phyloP scores from a whole-genome alignment of 2,888 invertebrate genomes.

The Lasioglossum oenotherae region DNA sequence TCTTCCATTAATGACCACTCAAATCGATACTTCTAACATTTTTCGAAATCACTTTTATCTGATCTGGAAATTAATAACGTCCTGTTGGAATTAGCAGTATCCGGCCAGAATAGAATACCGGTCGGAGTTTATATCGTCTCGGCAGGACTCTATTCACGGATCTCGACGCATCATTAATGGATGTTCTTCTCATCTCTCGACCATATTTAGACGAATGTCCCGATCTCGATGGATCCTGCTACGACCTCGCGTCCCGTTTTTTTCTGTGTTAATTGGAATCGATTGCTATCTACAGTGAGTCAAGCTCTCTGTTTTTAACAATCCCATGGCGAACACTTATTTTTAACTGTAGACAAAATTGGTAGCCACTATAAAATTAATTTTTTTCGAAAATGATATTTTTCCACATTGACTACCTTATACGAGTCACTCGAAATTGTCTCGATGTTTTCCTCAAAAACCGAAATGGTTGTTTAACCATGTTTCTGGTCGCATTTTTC shows the following conservation, averaged over 20 bases:
- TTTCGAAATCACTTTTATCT: not conserved
- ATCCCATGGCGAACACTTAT: not conserved
- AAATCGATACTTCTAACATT: not conserved
- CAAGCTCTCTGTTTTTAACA: not conserved
- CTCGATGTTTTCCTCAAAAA: not conserved
- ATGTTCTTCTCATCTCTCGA: slow-evolving; percentile 16
- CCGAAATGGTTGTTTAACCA: not conserved
- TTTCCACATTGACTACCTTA: too few relatives aligned
- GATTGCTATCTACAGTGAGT: not conserved
- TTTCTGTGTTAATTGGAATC: not conserved
- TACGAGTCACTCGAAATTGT: not conserved
- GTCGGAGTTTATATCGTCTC: slow-evolving; percentile 12
- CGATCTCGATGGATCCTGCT: slow-evolving; percentile 20
- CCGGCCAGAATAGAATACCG: slow-evolving; percentile 11
- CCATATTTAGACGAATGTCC: slow-evolving; percentile 48
- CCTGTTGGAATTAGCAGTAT: not conserved
- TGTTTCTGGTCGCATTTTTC: not conserved
- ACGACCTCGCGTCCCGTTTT: slow-evolving; percentile 23
- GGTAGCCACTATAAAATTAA: not conserved
- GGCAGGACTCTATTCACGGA: not conserved
- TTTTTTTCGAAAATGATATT: too few relatives aligned
- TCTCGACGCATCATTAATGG: slow-evolving; percentile 36
- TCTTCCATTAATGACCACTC: not conserved
- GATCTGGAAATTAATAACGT: slow-evolving; percentile 2
- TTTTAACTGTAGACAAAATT: not conserved